These are phyloP conservation scores for Microcebus lehilahytsara DNA, from an alignment of 2,113 vertebrate species.

Conservation along the genomic window DNA sequence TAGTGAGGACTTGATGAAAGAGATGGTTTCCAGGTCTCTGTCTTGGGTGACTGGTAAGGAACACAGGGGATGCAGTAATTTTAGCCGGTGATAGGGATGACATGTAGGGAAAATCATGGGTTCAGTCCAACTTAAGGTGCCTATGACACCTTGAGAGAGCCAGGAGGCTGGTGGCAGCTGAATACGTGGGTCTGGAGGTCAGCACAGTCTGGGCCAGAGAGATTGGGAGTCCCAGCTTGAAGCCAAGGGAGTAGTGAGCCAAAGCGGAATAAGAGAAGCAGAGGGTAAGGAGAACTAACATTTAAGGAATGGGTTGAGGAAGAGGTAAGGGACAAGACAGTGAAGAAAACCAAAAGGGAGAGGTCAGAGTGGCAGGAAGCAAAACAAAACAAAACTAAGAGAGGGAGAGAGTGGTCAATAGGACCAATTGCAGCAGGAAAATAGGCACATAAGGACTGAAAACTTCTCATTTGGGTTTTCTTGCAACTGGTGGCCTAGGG, in stretches of 20 bases:
- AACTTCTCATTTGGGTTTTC: not conserved
- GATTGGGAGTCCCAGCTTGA: not conserved
- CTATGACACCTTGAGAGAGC: not conserved
- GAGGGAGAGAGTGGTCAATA: not conserved
- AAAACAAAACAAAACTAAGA: not conserved
- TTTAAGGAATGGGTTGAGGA: not conserved
- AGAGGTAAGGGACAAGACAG: not conserved
- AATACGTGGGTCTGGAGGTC: not conserved
- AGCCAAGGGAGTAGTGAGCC: not conserved
- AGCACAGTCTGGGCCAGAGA: not conserved
- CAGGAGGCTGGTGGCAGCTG: not conserved
- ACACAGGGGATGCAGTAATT: not conserved
- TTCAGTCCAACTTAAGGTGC: not conserved
- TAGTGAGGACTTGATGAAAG: not conserved
- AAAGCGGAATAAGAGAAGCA: not conserved
- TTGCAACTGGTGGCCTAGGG: not conserved
- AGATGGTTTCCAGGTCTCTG: not conserved
- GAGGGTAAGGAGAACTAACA: not conserved
- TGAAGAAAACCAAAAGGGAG: not conserved
- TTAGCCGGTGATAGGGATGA: not conserved
- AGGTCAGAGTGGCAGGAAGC: not conserved
- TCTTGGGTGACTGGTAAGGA: not conserved
- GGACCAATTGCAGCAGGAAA: not conserved
- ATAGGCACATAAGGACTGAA: not conserved
- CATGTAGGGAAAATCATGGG: not conserved